Conservation (phyloP, 2,888 invertebrate species). For the Thymelicus lineola region DNA sequence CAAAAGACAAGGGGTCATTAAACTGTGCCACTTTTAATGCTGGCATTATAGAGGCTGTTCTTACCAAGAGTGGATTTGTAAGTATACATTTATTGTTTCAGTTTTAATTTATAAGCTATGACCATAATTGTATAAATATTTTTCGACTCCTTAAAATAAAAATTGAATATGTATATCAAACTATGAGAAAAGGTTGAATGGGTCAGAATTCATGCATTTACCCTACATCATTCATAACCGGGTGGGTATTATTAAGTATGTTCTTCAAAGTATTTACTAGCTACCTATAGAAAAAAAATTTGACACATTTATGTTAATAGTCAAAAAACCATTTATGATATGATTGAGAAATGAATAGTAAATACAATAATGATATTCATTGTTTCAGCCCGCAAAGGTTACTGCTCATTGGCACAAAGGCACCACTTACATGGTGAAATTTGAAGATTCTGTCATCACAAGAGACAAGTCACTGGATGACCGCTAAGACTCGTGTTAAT, state of each 20-base stretch:
- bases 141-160: too few relatives aligned
- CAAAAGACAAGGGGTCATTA: conserved; percentile 98
- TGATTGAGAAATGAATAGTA: too few relatives aligned
- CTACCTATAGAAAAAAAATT: too few relatives aligned
- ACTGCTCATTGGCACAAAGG: conserved; percentile 99
- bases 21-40: conserved; percentile 99
- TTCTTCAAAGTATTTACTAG: too few relatives aligned
- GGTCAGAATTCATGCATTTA: too few relatives aligned
- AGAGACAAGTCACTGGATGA: conserved; percentile 97
- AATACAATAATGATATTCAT: conserved; percentile 39
- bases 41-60: conserved; percentile 98
- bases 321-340: too few relatives aligned
- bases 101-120: conserved; percentile 6
- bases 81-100: conserved; percentile 70
- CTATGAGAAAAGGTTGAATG: too few relatives aligned
- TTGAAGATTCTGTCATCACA: conserved; percentile 96
- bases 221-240: too few relatives aligned
- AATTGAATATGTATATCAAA: too few relatives aligned
- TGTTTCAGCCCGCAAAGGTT: conserved; percentile 97
- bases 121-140: too few relatives aligned
- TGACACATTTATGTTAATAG: too few relatives aligned
- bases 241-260: too few relatives aligned
- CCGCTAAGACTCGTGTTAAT: conserved; percentile 79
- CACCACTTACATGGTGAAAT: conserved; percentile 99
- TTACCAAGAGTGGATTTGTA: conserved; percentile 98